phyloP scores from a whole-genome alignment of 2,113 vertebrate species.

The Xiphophorus couchianus region DNA sequence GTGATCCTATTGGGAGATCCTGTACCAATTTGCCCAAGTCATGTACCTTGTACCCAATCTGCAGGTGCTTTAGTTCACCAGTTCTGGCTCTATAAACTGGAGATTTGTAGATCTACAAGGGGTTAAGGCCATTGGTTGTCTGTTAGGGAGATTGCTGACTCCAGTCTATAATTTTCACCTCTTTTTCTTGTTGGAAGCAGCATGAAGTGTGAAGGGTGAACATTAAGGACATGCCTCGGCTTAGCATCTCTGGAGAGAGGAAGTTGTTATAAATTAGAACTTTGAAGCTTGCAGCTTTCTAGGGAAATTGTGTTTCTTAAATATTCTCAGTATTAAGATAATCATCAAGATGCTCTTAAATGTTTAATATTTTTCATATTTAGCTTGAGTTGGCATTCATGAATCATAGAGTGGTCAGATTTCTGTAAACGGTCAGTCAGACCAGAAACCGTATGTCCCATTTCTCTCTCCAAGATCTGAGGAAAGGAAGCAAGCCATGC shows the following conservation, averaged over 20 bases:
- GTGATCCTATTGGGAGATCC: neutral
- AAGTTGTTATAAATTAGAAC: conserved; percentile 54
- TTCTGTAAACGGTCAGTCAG: conserved; percentile 46
- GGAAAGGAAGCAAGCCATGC: conserved; percentile 65
- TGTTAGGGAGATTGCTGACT: conserved; percentile 66
- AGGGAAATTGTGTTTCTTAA: neutral
- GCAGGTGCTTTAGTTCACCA: conserved; percentile 57
- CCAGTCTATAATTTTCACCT: conserved; percentile 71
- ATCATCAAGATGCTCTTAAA: neutral
- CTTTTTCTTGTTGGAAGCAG: conserved; percentile 42
- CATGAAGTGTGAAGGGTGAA: conserved; percentile 37
- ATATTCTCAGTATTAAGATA: neutral
- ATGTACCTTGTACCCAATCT: conserved; percentile 32
- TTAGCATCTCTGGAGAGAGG: conserved; percentile 60
- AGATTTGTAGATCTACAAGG: conserved; percentile 64
- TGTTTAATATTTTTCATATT: neutral
- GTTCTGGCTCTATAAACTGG: conserved; percentile 65
- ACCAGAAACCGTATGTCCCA: conserved; percentile 67
- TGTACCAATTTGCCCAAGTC: conserved; percentile 8
- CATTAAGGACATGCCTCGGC: conserved; percentile 59
- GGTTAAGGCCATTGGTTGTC: conserved; percentile 60
- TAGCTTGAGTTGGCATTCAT: conserved; percentile 13
- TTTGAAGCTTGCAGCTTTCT: conserved; percentile 35
- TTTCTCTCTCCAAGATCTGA: conserved; percentile 65
- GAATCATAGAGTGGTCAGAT: conserved; percentile 51